Evolutionary conservation across 2,113 vertebrate genomes (phyloP), one percentile per base, ranked within the genome.

Genomic region (Cranoglanis bouderius): DNA sequence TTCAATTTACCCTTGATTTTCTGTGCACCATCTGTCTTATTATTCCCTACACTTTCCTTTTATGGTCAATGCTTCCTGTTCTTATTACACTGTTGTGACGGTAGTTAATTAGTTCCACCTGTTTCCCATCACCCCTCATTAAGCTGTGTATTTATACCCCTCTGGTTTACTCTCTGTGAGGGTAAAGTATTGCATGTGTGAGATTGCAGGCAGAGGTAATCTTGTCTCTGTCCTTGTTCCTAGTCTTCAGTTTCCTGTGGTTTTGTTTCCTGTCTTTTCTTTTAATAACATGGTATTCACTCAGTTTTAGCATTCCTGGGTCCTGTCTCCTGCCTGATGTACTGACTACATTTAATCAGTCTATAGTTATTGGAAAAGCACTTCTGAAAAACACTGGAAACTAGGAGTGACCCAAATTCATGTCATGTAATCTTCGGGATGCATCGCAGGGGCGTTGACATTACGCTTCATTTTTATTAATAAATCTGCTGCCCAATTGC

Each of bases 111-210:
- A 82, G 51, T 82, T 57, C 51, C 80, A 81, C 80, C 80, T 82
- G 80, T 55, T 82, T 82, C 80, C 80, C 80, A 82, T 82, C 32
- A 82, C n/a, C 53, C 16, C 16, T 82, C 32, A 82, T 57, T 82
- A 21, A 57, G 9, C 80, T 21, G 35, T 7, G 1, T 35, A 82
- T 21, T 82, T 55, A 55, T 57, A 57, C n/a, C 80, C 75, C n/a
- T 57, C 19, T 82, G 51, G 51, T 51, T 6, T 4, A 80, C 46
- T 49, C 77, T 18, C 6, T n/a, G 46, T 80, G 77, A 2, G 14
- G 77, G 29, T 49, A 49, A 80, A 80, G 12, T 8, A n/a, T 18
- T 49, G 77, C 13, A 16, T 80, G 46, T 80, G 26, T 51, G 46
- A 82, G 18, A 57, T 12, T 12, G 51, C 43, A 57, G n/a, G 16